phyloP scores from a whole-genome alignment of 2,113 vertebrate species.

The Myodes glareolus region DNA sequence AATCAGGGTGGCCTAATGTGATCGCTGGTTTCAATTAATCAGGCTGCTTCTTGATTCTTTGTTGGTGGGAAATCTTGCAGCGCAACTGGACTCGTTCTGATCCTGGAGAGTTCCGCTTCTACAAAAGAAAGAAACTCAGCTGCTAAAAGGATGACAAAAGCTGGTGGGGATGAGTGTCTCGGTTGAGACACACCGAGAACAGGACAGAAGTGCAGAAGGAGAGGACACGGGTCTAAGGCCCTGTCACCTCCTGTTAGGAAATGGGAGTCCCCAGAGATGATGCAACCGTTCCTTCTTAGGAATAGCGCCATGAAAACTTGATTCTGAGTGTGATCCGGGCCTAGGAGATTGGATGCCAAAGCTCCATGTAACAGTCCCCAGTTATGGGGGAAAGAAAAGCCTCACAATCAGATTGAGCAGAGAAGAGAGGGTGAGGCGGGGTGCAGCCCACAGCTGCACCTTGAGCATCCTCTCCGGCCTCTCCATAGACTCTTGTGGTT shows the following conservation, averaged over 20 bases:
- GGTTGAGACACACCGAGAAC: no score
- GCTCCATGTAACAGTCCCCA: not conserved
- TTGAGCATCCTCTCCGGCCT: not conserved
- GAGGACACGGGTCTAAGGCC: not conserved
- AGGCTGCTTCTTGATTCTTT: not conserved
- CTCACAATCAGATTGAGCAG: not conserved
- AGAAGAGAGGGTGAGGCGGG: not conserved
- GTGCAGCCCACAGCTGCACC: no score
- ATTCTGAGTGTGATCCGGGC: not conserved
- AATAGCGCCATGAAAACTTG: not conserved
- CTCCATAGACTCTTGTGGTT: not conserved
- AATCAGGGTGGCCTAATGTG: not conserved
- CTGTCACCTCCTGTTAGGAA: not conserved
- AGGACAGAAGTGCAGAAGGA: not conserved
- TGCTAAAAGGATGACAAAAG: not conserved
- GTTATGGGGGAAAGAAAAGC: not conserved
- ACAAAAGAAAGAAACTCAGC: not conserved
- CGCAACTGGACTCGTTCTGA: not conserved
- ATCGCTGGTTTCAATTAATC: not conserved
- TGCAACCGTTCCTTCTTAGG: not conserved
- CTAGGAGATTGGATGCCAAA: not conserved
- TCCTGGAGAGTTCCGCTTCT: not conserved
- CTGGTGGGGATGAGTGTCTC: not conserved
- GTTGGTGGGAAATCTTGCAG: not conserved
- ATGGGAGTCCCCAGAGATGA: not conserved